Evolutionary conservation across 2,888 invertebrate species (phyloP).

Genomic region (Dermolepida albohirtum): DNA sequence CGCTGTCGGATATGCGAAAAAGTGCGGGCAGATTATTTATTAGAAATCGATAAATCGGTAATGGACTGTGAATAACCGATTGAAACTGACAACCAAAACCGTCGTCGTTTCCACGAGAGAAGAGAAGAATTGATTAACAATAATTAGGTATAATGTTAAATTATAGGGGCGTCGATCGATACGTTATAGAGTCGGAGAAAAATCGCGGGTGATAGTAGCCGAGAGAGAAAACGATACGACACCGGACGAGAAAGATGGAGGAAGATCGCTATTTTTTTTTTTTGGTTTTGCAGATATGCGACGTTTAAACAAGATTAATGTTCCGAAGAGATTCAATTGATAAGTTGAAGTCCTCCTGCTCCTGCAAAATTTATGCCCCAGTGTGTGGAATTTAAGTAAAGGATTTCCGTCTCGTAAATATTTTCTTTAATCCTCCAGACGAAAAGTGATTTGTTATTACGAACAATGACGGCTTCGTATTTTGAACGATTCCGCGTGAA

Average conservation of each 20-base stretch:
- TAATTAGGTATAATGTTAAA: too few species aligned
- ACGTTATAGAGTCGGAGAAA: too few species aligned
- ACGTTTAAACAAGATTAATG: constrained; percentile 27
- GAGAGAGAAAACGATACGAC: not conserved
- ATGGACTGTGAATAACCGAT: too few species aligned
- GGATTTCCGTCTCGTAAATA: constrained; percentile 25
- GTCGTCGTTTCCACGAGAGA: too few species aligned
- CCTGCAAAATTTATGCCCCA: constrained; percentile 19
- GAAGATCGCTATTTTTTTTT: constrained; percentile 14
- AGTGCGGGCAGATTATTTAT: too few species aligned
- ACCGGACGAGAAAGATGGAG: not conserved
- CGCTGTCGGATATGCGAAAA: too few species aligned
- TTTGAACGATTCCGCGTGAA: not conserved
- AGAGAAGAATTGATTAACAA: too few species aligned
- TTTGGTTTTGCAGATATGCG: constrained; percentile 7
- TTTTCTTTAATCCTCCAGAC: constrained; percentile 21
- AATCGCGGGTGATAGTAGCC: not conserved
- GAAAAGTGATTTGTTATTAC: constrained; percentile 29
- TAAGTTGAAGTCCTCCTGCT: constrained; percentile 25
- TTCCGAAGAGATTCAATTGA: constrained; percentile 23
- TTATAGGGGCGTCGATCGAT: too few species aligned
- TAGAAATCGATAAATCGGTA: too few species aligned
- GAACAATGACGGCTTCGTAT: constrained; percentile 21
- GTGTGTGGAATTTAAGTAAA: constrained; percentile 10
- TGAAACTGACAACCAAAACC: too few species aligned